Evolutionary conservation across 2,888 invertebrate species (phyloP).

Genomic region (Patella ulyssiponensis): DNA sequence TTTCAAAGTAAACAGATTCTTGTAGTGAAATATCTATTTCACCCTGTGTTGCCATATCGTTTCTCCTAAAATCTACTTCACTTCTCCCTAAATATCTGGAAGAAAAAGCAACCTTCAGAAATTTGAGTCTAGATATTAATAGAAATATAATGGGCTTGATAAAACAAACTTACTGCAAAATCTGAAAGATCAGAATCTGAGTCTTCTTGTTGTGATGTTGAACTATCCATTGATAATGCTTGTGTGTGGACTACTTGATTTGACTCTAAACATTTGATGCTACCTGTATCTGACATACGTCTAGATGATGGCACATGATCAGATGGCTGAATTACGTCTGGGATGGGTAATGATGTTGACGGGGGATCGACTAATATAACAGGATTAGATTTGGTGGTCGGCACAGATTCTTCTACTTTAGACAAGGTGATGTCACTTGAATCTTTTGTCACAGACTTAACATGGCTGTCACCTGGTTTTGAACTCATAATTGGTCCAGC

Average conservation of each 20-base stretch:
- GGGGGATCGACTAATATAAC: background rate
- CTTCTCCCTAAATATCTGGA: too few relatives aligned
- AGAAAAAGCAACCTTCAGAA: too few relatives aligned
- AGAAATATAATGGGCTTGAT: too few relatives aligned
- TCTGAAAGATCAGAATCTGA: background rate
- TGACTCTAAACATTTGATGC: background rate
- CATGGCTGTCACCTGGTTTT: background rate
- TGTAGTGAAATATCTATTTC: too few relatives aligned
- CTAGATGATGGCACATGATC: background rate
- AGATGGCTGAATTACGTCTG: background rate
- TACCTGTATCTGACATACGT: background rate
- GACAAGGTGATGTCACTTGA: background rate
- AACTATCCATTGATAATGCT: constrained; percentile 1
- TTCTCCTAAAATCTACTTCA: too few relatives aligned
- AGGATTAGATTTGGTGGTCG: background rate
- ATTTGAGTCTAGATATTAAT: too few relatives aligned
- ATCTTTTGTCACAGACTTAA: background rate
- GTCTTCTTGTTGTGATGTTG: background rate
- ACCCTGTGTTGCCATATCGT: too few relatives aligned
- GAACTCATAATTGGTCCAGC: constrained; percentile 40
- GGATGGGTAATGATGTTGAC: background rate
- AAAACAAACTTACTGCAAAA: constrained; percentile 2
- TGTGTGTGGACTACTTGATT: background rate
- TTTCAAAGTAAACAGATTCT: too few relatives aligned
- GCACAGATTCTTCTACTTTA: background rate